Conservation (phyloP, 2,888 invertebrate genomes). For the Aporophyla nigra region DNA sequence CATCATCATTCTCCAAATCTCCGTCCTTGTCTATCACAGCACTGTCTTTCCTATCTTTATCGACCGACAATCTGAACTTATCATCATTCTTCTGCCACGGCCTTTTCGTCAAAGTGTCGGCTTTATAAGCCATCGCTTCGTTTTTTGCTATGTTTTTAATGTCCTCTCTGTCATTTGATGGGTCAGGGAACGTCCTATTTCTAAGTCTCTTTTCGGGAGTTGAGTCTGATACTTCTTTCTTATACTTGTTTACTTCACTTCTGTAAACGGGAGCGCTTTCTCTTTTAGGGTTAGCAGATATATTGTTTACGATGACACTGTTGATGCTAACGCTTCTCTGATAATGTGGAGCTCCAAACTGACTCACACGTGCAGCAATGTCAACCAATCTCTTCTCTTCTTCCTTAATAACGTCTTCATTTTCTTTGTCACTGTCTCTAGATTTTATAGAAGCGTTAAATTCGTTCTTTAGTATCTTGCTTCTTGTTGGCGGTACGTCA, state of each 20-base stretch:
- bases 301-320: constrained; percentile 73
- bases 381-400: constrained; percentile 85
- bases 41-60: constrained; percentile 84
- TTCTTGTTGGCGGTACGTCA: constrained; percentile 77
- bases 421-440: constrained; percentile 94
- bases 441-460: constrained; percentile 91
- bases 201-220: constrained; percentile 88
- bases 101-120: constrained; percentile 85
- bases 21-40: constrained; percentile 86
- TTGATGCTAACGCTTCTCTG: constrained; percentile 87
- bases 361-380: constrained; percentile 86
- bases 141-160: constrained; percentile 85
- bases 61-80: constrained; percentile 79
- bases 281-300: constrained; percentile 79
- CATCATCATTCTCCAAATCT: constrained; percentile 80
- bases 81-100: constrained; percentile 87
- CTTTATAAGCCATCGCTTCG: constrained; percentile 85
- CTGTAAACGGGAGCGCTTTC: constrained; percentile 86
- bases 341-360: constrained; percentile 86
- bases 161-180: constrained; percentile 87
- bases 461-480: constrained; percentile 85
- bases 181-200: constrained; percentile 89
- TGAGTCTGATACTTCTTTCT: constrained; percentile 89
- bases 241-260: constrained; percentile 87
- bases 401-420: constrained; percentile 86